Percentiles rank a stretch among this genome's conserved stretches.
These are phyloP conservation scores for Aphelenchoides fujianensis DNA, from an alignment of 1,140 invertebrate species.

Conservation along the genomic window DNA sequence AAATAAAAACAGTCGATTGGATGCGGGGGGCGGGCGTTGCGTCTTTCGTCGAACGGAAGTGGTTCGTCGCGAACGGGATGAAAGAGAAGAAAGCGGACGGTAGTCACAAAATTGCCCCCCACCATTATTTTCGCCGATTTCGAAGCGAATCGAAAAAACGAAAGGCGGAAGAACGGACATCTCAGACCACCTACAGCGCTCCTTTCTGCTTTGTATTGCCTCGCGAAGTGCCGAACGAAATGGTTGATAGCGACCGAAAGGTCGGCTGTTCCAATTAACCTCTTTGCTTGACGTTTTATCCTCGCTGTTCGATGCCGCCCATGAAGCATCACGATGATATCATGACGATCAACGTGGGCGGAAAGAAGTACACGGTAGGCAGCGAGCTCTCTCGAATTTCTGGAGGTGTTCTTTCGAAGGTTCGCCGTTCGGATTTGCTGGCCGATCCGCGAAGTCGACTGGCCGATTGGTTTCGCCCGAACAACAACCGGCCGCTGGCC, in stretches of 20 bases:
- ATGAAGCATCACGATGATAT: slow-evolving; percentile 50
- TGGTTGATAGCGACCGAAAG: too few species aligned
- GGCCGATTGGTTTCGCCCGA: slow-evolving; percentile 39
- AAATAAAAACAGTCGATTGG: too few species aligned
- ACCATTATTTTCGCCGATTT: not conserved
- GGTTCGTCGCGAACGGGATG: too few species aligned
- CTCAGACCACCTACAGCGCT: too few species aligned
- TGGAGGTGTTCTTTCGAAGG: slow-evolving; percentile 30
- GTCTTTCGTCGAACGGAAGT: too few species aligned
- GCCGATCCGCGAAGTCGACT: slow-evolving; percentile 54
- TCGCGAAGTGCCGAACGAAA: too few species aligned
- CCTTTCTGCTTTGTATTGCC: too few species aligned
- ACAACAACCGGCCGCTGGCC: slow-evolving; percentile 41
- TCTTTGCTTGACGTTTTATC: too few species aligned
- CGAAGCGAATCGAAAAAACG: slow-evolving; percentile 1
- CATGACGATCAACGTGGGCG: slow-evolving; percentile 58
- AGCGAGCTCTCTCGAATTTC: not conserved
- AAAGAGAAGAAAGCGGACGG: too few species aligned
- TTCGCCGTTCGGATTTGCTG: slow-evolving; percentile 55
- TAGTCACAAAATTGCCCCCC: too few species aligned
- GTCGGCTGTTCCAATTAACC: too few species aligned
- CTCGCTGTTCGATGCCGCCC: slow-evolving; percentile 25
- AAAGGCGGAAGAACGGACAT: not conserved
- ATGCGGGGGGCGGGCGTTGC: too few species aligned
- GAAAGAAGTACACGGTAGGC: slow-evolving; percentile 58